Base-by-base conservation (phyloP, 2,888 invertebrate species). In the Cephus rjabovi region DNA sequence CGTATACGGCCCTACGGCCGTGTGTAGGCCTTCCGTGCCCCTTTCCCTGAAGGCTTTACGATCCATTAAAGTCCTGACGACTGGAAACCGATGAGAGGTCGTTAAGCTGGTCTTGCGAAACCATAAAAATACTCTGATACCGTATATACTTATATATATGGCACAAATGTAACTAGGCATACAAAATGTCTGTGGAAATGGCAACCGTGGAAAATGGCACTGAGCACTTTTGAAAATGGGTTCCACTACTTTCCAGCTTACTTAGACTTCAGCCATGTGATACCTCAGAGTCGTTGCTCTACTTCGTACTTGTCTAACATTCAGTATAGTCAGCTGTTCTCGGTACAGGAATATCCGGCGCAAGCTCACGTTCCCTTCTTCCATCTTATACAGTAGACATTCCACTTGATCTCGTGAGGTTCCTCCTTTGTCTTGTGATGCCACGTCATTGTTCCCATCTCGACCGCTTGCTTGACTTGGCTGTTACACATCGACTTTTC, bases 61-160 rank as follows among this genome's bases (percentile, higher is more conserved):
- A 79, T 77, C 80, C 77, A 80, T 83, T 83, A 82, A 79, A 81
- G 80, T 82, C 77, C 70, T 31, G 69, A 69, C 78, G 78, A 82
- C 78, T 75, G 79, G 77, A 81, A 81, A 83, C 81, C 78, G 79
- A 82, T 76, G 78, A 77, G 77, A 77, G 80, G 81, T 83, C 81
- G 83, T 83, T 82, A 82, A 83, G 81, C 77, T 74, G 77, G 76
- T 68, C 74, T 75, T 31, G 34, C 15, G 73, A 69, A 74, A 70
- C 74, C 35, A 23, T 73, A 34, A 15, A 12, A 34, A 33, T 69
- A 68, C 69, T 69, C 11, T 15, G 56, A 74, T 69, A 56, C 56
- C 15, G 6, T 40, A 15, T 40, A 15, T 15, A 37, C 4, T 1
- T 37, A 4, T 37, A 15, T 37, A 37, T 37, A 15, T 9, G 34